phyloP scores from a whole-genome alignment of 2,888 invertebrate genomes.

The Rotaria magnacalcarata region DNA sequence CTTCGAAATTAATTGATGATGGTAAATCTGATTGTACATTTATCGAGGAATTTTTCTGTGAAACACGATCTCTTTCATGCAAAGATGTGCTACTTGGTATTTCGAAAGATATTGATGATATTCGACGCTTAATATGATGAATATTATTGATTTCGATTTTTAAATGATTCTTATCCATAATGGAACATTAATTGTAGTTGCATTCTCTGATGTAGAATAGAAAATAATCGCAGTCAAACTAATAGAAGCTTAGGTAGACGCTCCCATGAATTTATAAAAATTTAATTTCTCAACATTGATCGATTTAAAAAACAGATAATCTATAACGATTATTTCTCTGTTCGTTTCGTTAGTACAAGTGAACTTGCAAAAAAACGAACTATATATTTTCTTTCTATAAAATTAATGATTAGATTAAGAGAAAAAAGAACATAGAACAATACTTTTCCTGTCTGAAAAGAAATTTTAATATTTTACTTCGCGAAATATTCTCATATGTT shows the following conservation, averaged over 20 bases:
- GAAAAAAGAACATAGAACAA: not conserved
- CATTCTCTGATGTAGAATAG: not conserved
- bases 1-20: constrained; percentile 9
- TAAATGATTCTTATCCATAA: constrained; percentile 5
- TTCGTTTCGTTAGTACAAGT: no score
- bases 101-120: not conserved
- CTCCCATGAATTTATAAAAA: not conserved
- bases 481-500: not conserved
- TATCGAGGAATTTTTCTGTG: not conserved
- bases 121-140: not conserved
- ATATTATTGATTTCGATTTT: not conserved
- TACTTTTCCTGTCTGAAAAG: not conserved
- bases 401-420: not conserved
- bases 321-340: no score
- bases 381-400: not conserved
- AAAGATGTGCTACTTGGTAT: not conserved
- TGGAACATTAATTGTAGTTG: not conserved
- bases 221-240: not conserved
- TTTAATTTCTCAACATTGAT: no score
- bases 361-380: no score
- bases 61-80: not conserved
- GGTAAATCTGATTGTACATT: not conserved
- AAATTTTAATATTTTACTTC: not conserved
- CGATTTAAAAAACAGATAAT: no score
- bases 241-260: not conserved